phyloP scores from a whole-genome alignment of 1,140 invertebrate species.

The Brachionus sp. region DNA sequence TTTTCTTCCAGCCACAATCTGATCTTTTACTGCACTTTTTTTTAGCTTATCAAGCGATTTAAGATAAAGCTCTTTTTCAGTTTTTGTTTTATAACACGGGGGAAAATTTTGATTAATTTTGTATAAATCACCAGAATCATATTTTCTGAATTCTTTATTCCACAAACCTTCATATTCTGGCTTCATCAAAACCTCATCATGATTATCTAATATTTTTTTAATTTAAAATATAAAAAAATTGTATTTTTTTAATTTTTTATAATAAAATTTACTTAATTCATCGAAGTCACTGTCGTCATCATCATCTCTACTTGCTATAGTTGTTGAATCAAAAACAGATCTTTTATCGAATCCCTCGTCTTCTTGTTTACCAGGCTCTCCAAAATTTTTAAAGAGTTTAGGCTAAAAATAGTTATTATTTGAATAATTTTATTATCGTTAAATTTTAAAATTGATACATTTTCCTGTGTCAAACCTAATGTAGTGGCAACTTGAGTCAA shows the following conservation, averaged over 20 bases:
- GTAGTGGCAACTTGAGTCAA: constrained; percentile 26
- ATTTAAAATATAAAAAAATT: background rate
- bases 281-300: constrained; percentile 22
- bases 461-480: background rate
- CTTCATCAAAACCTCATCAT: constrained; percentile 51
- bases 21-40: constrained; percentile 54
- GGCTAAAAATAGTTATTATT: background rate
- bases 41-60: constrained; percentile 54
- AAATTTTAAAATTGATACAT: background rate
- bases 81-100: constrained; percentile 56
- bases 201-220: background rate
- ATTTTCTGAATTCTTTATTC: constrained; percentile 55
- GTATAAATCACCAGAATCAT: constrained; percentile 51
- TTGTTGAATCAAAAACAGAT: constrained; percentile 42
- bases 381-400: background rate
- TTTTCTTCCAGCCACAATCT: constrained; percentile 55
- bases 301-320: constrained; percentile 47
- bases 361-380: background rate
- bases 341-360: constrained; percentile 5
- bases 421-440: background rate
- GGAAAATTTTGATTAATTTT: constrained; percentile 49
- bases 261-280: constrained; percentile 9
- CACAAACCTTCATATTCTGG: constrained; percentile 60
- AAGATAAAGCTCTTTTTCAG: constrained; percentile 55
- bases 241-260: background rate